A percentile compares a stretch with the other conserved stretches of the same genome.
These are phyloP conservation scores for Dryobota labecula DNA, from an alignment of 2,888 invertebrate species.

Conservation along the genomic window DNA sequence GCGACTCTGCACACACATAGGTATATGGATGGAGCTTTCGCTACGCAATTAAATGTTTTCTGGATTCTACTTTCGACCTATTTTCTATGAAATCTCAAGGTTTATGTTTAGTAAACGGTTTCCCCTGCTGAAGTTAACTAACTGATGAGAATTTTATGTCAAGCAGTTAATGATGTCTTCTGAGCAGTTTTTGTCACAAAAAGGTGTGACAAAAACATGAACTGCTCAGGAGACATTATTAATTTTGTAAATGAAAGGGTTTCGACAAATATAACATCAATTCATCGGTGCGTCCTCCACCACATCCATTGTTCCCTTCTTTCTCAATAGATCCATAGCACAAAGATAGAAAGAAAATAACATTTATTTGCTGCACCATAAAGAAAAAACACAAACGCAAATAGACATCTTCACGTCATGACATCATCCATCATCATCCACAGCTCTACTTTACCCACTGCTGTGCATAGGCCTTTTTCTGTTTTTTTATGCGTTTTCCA, in stretches of 20 bases:
- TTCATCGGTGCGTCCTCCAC: not conserved
- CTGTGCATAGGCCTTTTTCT: too few relatives aligned
- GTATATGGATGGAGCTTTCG: slow-evolving; percentile 15
- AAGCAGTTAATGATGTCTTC: too few relatives aligned
- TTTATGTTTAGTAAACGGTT: not conserved
- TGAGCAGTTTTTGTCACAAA: too few relatives aligned
- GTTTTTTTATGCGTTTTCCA: too few relatives aligned
- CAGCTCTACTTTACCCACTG: too few relatives aligned
- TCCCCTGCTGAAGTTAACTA: not conserved
- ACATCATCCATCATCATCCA: too few relatives aligned
- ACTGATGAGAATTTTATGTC: not conserved
- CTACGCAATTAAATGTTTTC: slow-evolving; percentile 42
- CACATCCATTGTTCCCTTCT: not conserved
- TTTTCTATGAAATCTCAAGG: slow-evolving; percentile 7
- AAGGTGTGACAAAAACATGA: not conserved
- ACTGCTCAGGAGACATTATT: not conserved
- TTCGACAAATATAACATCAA: too few relatives aligned
- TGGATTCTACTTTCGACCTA: slow-evolving; percentile 21
- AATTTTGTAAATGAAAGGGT: not conserved
- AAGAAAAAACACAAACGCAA: not conserved
- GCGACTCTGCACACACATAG: slow-evolving; percentile 39
- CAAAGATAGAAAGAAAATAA: not conserved
- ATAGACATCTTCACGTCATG: too few relatives aligned
- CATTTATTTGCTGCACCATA: not conserved
- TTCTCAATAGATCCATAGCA: not conserved